These are phyloP conservation scores for Epinephelus awoara DNA, from an alignment of 2,797 vertebrate species.

Conservation along the genomic window DNA sequence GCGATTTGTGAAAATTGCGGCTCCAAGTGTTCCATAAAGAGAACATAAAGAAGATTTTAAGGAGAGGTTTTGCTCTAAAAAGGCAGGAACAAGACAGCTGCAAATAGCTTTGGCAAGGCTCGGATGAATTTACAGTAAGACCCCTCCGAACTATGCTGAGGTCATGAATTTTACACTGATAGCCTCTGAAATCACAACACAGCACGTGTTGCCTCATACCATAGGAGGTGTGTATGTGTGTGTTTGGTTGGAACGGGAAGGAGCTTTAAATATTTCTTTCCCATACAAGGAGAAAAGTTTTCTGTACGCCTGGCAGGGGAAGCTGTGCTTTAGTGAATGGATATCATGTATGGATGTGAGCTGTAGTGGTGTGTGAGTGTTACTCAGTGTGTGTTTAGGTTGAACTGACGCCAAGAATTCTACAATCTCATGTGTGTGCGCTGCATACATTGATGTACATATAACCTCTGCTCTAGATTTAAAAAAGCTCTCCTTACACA, in stretches of 20 bases:
- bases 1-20: slow-evolving; percentile 52
- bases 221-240: slow-evolving; percentile 18
- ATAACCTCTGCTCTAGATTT: slow-evolving; percentile 10
- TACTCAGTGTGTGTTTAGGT: slow-evolving; percentile 17
- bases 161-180: slow-evolving; percentile 33
- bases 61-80: neutral
- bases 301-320: slow-evolving; percentile 32
- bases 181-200: slow-evolving; percentile 6
- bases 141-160: neutral
- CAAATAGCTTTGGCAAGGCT: neutral
- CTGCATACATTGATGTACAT: neutral
- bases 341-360: slow-evolving; percentile 52
- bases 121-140: slow-evolving; percentile 29
- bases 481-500: neutral
- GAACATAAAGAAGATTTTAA: slow-evolving; percentile 18
- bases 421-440: neutral
- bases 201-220: slow-evolving; percentile 40
- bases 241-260: slow-evolving; percentile 27
- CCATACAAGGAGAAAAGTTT: slow-evolving; percentile 72
- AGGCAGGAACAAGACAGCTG: neutral
- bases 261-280: slow-evolving; percentile 63
- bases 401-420: slow-evolving; percentile 38
- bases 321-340: slow-evolving; percentile 39
- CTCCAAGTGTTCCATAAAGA: slow-evolving; percentile 23
- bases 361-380: neutral